Conservation (phyloP, 2,888 invertebrate species). For the Agonopterix arenella region DNA sequence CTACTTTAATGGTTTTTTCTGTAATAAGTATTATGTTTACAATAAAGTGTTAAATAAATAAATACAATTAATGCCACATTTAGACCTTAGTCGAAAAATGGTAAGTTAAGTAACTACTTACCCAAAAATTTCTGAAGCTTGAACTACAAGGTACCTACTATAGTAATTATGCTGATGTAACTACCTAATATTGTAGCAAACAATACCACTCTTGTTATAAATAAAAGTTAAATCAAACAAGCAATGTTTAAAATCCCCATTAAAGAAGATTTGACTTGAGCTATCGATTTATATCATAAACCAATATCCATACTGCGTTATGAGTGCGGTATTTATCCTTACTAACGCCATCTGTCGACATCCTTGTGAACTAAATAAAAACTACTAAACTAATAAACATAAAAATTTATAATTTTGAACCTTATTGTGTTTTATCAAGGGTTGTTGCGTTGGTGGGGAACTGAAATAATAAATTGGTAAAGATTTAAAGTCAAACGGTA, state of each 20-base stretch:
- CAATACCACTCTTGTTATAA: background rate
- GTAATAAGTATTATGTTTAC: too few species aligned
- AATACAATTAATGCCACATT: too few species aligned
- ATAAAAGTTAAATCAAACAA: conserved; percentile 25
- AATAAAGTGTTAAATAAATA: too few species aligned
- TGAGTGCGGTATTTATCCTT: conserved; percentile 46
- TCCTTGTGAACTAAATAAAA: background rate
- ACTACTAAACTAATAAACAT: too few species aligned
- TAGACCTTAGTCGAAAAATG: too few species aligned
- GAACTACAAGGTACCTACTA: too few species aligned
- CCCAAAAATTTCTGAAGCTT: too few species aligned
- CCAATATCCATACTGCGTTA: conserved; percentile 36
- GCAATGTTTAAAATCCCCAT: conserved; percentile 29
- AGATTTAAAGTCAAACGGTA: conserved; percentile 44
- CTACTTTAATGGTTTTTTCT: too few species aligned
- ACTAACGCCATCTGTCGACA: conserved; percentile 60
- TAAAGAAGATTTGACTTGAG: conserved; percentile 30
- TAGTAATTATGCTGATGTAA: too few species aligned
- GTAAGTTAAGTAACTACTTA: too few species aligned
- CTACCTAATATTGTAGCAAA: too few species aligned
- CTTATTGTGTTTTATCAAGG: background rate
- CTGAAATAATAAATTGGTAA: conserved; percentile 15
- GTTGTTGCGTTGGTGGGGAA: background rate
- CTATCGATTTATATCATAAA: conserved; percentile 12
- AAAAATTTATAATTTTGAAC: background rate